These are phyloP conservation scores for Idaea dimidiata DNA, from an alignment of 2,888 invertebrate genomes.

Conservation along the genomic window DNA sequence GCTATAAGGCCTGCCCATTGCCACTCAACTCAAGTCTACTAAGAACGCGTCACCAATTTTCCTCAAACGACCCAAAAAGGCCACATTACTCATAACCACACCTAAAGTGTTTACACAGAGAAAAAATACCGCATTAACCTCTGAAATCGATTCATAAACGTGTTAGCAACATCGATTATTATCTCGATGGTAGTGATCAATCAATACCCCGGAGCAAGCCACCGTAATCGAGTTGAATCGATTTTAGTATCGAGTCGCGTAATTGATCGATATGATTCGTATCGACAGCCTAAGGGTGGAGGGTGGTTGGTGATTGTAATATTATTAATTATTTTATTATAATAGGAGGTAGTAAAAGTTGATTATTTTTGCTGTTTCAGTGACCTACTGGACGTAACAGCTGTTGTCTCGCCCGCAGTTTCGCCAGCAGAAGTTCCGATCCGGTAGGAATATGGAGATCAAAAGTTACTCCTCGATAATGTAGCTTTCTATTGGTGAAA, in stretches of 20 bases:
- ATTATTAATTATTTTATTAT: no score
- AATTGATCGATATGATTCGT: conserved; percentile 2
- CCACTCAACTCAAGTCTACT: no score
- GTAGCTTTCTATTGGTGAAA: no score
- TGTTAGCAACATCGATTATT: conserved; percentile 24
- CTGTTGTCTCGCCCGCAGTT: no score
- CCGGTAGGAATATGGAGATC: no score
- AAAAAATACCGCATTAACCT: conserved; percentile 6
- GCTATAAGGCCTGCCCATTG: no score
- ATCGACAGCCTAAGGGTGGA: neutral
- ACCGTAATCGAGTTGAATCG: conserved; percentile 2
- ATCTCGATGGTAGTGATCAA: conserved; percentile 20
- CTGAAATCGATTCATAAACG: conserved; percentile 25
- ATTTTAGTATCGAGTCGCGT: conserved; percentile 1
- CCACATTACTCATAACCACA: neutral
- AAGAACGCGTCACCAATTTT: no score
- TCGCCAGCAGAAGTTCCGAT: no score
- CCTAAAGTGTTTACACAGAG: neutral
- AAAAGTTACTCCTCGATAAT: no score
- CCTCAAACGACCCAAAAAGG: neutral
- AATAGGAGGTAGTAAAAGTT: no score
- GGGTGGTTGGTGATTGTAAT: neutral
- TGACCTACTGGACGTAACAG: no score
- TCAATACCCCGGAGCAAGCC: conserved; percentile 20
- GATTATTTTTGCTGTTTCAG: no score